A percentile compares a stretch with the other conserved stretches of the same genome.
phyloP scores from a whole-genome alignment of 2,888 invertebrate species.

The Platerodrilus igneus region DNA sequence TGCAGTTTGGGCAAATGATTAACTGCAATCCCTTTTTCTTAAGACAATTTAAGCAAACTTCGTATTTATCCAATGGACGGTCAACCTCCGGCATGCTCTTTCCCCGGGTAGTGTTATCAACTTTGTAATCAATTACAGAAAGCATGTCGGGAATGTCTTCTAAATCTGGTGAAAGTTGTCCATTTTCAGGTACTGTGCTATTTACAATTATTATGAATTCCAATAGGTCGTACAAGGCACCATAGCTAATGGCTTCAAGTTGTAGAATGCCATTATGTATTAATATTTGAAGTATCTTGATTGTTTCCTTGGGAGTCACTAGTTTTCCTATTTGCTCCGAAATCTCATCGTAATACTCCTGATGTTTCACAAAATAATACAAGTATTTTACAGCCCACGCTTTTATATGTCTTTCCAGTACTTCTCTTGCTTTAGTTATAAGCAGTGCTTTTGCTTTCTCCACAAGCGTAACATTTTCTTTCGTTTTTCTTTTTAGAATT shows the following conservation, averaged over 20 bases:
- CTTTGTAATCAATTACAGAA: constrained; percentile 10
- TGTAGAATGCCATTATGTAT: constrained; percentile 25
- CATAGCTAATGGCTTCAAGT: neutral
- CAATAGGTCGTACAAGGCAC: constrained; percentile 7
- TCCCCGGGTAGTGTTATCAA: no score
- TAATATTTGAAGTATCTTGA: constrained; percentile 31
- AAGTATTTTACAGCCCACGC: constrained; percentile 31
- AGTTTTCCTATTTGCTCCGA: constrained; percentile 32
- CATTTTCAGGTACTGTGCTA: neutral
- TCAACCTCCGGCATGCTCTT: constrained; percentile 27
- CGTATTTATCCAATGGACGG: constrained; percentile 31
- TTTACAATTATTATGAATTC: constrained; percentile 14
- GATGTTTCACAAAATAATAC: constrained; percentile 32
- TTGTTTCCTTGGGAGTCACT: constrained; percentile 28
- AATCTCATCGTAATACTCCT: constrained; percentile 28
- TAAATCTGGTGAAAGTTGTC: neutral
- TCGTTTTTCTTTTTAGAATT: no score
- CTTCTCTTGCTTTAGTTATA: constrained; percentile 25
- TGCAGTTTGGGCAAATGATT: constrained; percentile 39
- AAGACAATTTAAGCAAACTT: constrained; percentile 41
- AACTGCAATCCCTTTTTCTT: constrained; percentile 30
- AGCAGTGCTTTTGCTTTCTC: constrained; percentile 27
- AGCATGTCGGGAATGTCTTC: constrained; percentile 7
- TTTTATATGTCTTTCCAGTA: constrained; percentile 29
- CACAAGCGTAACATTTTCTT: constrained; percentile 4